Evolutionary conservation across 2,888 invertebrate genomes (phyloP).

Genomic region (Dynastes hyllus): DNA sequence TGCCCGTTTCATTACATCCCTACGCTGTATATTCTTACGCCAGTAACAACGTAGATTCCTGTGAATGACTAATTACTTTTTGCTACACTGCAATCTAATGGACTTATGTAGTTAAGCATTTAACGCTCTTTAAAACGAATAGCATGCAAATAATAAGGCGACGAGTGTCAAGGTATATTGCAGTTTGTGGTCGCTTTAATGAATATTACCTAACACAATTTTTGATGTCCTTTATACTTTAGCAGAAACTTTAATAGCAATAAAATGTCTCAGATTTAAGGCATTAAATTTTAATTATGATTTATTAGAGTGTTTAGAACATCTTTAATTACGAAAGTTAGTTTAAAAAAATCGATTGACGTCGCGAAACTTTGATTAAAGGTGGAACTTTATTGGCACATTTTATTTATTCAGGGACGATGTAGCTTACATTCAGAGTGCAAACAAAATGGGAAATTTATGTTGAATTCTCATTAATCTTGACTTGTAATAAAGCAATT

Average conservation of each 20-base stretch:
- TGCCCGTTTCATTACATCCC: no score
- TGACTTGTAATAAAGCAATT: background rate
- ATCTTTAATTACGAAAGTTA: conserved; percentile 32
- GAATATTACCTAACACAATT: conserved; percentile 14
- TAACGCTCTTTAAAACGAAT: background rate
- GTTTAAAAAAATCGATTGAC: conserved; percentile 33
- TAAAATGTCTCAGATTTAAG: conserved; percentile 48
- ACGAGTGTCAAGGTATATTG: conserved; percentile 21
- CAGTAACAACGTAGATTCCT: background rate
- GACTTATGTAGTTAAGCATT: conserved; percentile 1
- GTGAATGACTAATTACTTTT: background rate
- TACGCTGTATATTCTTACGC: no score
- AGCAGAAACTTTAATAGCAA: conserved; percentile 48
- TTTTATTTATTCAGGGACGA: conserved; percentile 43
- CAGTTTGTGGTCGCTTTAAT: conserved; percentile 15
- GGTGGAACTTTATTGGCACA: conserved; percentile 1
- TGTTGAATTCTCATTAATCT: background rate
- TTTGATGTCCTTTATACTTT: conserved; percentile 47
- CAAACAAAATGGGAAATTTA: background rate
- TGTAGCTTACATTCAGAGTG: background rate
- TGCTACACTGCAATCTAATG: background rate
- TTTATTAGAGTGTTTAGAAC: conserved; percentile 48
- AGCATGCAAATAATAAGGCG: background rate
- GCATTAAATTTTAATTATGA: conserved; percentile 53
- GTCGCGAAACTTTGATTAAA: conserved; percentile 25